A percentile compares a stretch with the other conserved stretches of the same genome.
phyloP scores from a whole-genome alignment of 2,888 invertebrate genomes.

The Strigamia transsilvanica region DNA sequence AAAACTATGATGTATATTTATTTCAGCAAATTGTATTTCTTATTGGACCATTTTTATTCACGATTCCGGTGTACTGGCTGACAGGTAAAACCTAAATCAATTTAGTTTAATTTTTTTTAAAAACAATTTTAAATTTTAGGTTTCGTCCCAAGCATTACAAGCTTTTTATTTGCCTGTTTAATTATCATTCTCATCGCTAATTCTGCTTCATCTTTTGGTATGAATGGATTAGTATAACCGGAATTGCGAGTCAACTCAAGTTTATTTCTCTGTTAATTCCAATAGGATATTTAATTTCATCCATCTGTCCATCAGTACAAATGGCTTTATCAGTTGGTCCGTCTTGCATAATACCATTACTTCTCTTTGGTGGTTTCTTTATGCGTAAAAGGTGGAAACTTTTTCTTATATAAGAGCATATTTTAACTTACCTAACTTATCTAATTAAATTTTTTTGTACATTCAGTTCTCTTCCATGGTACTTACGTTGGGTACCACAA shows the following conservation, averaged over 20 bases:
- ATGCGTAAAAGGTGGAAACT: constrained; percentile 80
- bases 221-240: constrained; percentile 56
- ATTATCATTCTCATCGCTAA: constrained; percentile 83
- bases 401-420: background rate
- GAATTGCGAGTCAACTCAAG: background rate
- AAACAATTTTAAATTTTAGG: background rate
- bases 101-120: background rate
- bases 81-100: background rate
- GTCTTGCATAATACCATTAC: constrained; percentile 89
- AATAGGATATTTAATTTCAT: constrained; percentile 89
- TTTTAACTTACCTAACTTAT: too few species aligned
- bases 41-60: background rate
- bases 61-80: background rate
- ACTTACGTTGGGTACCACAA: constrained; percentile 61
- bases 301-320: constrained; percentile 80
- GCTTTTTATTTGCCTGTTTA: background rate
- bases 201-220: constrained; percentile 87
- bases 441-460: background rate
- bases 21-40: constrained; percentile 19
- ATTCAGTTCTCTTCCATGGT: constrained; percentile 59
- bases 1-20: background rate
- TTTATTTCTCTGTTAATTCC: background rate
- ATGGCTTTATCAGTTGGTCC: constrained; percentile 92
- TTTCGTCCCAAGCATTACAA: background rate
- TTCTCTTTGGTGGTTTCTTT: constrained; percentile 96